phyloP scores from a whole-genome alignment of 1,140 invertebrate species.

The Aphaenogaster floridana region DNA sequence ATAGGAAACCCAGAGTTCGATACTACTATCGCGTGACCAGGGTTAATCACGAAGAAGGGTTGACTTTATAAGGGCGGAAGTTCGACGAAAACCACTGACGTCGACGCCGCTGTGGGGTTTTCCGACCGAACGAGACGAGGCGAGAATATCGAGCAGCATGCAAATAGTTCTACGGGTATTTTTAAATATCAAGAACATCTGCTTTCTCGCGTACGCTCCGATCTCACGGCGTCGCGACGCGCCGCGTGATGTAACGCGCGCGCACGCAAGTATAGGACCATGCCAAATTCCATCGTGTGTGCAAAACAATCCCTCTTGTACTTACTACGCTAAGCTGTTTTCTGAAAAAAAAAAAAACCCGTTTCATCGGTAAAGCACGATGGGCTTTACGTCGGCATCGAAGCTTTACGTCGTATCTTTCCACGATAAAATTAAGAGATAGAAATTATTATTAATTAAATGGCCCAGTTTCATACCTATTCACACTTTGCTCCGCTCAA shows the following conservation, averaged over 20 bases:
- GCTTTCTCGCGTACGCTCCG: conserved; percentile 47
- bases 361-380: neutral
- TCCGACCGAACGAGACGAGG: conserved; percentile 64
- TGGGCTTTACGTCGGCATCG: neutral
- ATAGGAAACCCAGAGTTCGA: neutral
- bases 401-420: neutral
- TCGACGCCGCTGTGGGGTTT: conserved; percentile 77
- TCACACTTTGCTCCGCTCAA: neutral
- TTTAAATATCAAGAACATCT: conserved; percentile 78
- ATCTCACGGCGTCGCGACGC: conserved; percentile 19
- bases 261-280: conserved; percentile 24
- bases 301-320: conserved; percentile 16
- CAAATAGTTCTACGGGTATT: conserved; percentile 75
- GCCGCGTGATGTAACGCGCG: conserved; percentile 70
- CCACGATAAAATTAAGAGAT: neutral
- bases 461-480: neutral
- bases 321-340: neutral
- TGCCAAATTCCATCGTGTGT: conserved; percentile 62
- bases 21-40: neutral
- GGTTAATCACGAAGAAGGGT: neutral
- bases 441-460: neutral
- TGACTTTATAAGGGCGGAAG: conserved; percentile 35
- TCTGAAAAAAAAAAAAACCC: neutral
- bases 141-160: conserved; percentile 69
- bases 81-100: conserved; percentile 28